Evolutionary conservation across 2,113 vertebrate species (phyloP), one percentile per base, ranked within the genome.

Genomic region (Nannobrachium achirus): DNA sequence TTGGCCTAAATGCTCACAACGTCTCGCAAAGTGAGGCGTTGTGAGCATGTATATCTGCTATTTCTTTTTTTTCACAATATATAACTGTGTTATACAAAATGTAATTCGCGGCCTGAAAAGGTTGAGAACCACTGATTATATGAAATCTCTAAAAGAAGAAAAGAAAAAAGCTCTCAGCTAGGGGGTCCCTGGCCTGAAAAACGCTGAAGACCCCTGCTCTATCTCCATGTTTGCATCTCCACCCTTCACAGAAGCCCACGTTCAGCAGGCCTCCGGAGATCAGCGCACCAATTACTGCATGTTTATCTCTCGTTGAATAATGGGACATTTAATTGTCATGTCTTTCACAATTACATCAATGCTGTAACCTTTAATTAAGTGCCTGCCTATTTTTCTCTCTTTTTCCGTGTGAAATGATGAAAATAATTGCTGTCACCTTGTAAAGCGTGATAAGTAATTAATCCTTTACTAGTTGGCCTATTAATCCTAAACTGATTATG

Each of bases 291-390:
- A 83, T 85, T 87, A 82, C 73, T 86, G 70, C 60, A 58, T 63
- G 80, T 86, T 73, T 83, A 86, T 83, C 80, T 85, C 25, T 80
- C 81, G 90, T 83, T 82, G 77, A 92, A 89, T 92, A 91, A 93
- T 76, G 67, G 66, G 81, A 79, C 81, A 83, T 89, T 89, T 89
- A 92, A 93, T 92, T 89, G 89, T 89, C 84, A 88, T 90, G 89
- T 91, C 88, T 89, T 91, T 90, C 68, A 89, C 86, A 88, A 90
- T 90, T 85, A 88, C 50, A 76, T 83, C 75, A 89, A 86, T 88
- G 84, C 82, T 55, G 64, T 89, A 91, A 86, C 89, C 87, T 87
- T 88, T 92, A 91, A 92, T 91, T 88, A 92, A 90, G 80, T 74
- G 79, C 63, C 76, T 70, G 66, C 62, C 86, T 89, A 83, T 82